Evolutionary conservation across 2,113 vertebrate species (phyloP).

Genomic region (Coreoperca whiteheadi): DNA sequence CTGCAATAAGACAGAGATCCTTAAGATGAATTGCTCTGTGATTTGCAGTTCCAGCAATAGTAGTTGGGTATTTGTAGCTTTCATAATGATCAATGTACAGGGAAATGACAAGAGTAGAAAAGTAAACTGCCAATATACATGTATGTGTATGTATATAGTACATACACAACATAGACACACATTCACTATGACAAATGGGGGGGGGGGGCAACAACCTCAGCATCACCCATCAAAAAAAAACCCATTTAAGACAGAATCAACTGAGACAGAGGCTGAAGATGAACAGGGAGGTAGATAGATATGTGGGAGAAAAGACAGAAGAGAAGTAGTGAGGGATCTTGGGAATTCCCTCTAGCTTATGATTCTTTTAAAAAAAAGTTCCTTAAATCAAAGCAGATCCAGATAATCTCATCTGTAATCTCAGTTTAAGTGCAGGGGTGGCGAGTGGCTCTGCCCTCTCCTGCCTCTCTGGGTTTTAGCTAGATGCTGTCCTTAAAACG

Average conservation of each 20-base stretch:
- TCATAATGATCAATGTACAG: slow-evolving; percentile 38
- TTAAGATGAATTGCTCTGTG: slow-evolving; percentile 9
- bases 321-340: slow-evolving; percentile 61
- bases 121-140: slow-evolving; percentile 34
- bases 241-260: slow-evolving; percentile 90
- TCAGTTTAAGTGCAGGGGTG: slow-evolving; percentile 86
- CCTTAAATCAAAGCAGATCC: slow-evolving; percentile 74
- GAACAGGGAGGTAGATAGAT: slow-evolving; percentile 72
- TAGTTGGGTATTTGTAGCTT: slow-evolving; percentile 30
- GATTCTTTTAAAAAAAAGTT: slow-evolving; percentile 80
- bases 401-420: slow-evolving; percentile 80
- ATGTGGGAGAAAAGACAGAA: slow-evolving; percentile 47
- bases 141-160: slow-evolving; percentile 32
- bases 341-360: slow-evolving; percentile 89
- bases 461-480: slow-evolving; percentile 70
- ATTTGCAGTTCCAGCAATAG: slow-evolving; percentile 34
- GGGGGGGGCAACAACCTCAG: slow-evolving; percentile 79
- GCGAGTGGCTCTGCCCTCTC: slow-evolving; percentile 70
- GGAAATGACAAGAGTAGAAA: slow-evolving; percentile 52
- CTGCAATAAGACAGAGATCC: slow-evolving; percentile 38
- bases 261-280: slow-evolving; percentile 67
- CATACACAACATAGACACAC: slow-evolving; percentile 34
- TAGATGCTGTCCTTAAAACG: slow-evolving; percentile 63
- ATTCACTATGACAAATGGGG: slow-evolving; percentile 70
- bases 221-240: slow-evolving; percentile 80